Conservation (phyloP, 2,113 vertebrate species). For the Climacteris rufus region DNA sequence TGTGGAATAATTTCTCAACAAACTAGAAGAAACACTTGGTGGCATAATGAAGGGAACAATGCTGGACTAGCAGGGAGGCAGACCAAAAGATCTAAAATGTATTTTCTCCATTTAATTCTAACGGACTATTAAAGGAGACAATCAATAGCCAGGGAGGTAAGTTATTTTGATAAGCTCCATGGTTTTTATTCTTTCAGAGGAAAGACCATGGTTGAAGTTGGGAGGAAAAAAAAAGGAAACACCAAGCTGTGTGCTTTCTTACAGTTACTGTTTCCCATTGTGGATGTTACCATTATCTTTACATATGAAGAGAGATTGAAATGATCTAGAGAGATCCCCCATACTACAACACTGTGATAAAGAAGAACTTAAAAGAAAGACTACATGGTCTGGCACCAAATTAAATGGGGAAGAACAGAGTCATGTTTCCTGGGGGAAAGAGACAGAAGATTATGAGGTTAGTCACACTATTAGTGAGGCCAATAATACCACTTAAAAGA, state of each 20-base stretch:
- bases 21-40: conserved; percentile 26
- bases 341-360: conserved; percentile 41
- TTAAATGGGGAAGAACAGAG: conserved; percentile 60
- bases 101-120: conserved; percentile 55
- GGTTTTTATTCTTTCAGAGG: conserved; percentile 36
- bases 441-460: conserved; percentile 58
- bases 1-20: conserved; percentile 27
- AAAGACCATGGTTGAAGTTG: conserved; percentile 35
- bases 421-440: conserved; percentile 38
- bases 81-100: conserved; percentile 38
- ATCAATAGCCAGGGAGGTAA: conserved; percentile 63
- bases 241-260: conserved; percentile 55
- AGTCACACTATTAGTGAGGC: conserved; percentile 52
- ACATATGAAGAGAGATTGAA: conserved; percentile 61
- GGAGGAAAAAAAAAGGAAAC: conserved; percentile 9
- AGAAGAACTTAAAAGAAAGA: conserved; percentile 51
- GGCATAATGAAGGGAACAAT: conserved; percentile 49
- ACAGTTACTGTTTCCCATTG: conserved; percentile 38
- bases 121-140: conserved; percentile 40
- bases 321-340: conserved; percentile 52
- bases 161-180: conserved; percentile 59
- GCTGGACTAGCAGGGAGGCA: not conserved
- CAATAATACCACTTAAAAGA: conserved; percentile 47
- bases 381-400: conserved; percentile 40
- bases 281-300: conserved; percentile 60